Conservation (phyloP, 23 tunicate genomes). For the Ascidia mentula region DNA sequence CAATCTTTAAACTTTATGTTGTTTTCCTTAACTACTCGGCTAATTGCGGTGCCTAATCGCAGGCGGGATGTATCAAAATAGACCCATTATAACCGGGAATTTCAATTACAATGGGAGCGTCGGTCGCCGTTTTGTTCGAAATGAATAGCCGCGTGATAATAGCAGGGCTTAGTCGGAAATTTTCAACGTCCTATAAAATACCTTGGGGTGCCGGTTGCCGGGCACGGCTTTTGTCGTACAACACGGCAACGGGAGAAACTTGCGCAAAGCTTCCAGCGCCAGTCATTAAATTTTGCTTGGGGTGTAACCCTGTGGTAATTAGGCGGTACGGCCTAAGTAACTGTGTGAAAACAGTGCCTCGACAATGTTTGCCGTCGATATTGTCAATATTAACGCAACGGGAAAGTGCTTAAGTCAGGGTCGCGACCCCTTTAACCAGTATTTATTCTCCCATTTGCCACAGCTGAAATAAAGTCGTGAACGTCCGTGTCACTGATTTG, state of each 20-base stretch:
- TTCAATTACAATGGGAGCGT: slow-evolving; percentile 1
- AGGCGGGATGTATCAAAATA: not conserved
- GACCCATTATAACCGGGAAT: not conserved
- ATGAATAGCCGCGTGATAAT: not conserved
- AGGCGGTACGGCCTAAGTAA: not conserved
- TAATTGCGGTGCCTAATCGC: too few species aligned
- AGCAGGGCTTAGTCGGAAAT: not conserved
- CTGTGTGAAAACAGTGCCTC: slow-evolving; percentile 8
- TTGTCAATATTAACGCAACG: not conserved
- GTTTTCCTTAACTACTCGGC: too few species aligned
- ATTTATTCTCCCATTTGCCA: not conserved
- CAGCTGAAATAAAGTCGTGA: too few species aligned
- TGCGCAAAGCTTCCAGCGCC: not conserved
- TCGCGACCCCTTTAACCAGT: not conserved
- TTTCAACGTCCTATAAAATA: not conserved
- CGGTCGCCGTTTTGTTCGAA: not conserved
- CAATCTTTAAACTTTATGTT: too few species aligned
- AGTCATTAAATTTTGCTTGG: not conserved
- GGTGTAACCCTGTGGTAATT: not conserved
- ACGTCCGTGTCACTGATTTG: too few species aligned
- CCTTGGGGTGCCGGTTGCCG: not conserved
- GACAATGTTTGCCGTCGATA: not conserved
- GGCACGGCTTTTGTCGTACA: not conserved
- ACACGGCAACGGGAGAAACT: not conserved
- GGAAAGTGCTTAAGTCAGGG: not conserved